A percentile compares a stretch with the other conserved stretches of the same genome.
Evolutionary conservation across 1,140 invertebrate genomes (phyloP).

Genomic region (Drosophila sechellia): DNA sequence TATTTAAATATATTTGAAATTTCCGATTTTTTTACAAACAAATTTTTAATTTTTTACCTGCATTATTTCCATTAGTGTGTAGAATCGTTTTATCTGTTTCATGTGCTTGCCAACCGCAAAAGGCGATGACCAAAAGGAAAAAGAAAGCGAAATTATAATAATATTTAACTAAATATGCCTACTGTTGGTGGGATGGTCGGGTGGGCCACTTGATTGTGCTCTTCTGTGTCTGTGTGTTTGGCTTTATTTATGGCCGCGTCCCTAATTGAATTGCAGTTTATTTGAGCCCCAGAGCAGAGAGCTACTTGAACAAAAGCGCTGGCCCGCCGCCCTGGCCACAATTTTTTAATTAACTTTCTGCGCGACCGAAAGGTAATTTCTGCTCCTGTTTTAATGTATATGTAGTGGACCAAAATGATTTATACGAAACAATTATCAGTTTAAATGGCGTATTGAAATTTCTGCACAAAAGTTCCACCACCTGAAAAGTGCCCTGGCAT

Average conservation of each 20-base stretch:
- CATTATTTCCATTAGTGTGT: conserved; percentile 4
- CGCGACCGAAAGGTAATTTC: conserved; percentile 58
- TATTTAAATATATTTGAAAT: too few species aligned
- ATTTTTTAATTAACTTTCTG: conserved; percentile 81
- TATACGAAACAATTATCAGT: conserved; percentile 79
- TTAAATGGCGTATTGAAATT: conserved; percentile 81
- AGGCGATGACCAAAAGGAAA: conserved; percentile 27
- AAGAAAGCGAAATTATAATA: conserved; percentile 71
- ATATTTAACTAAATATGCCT: conserved; percentile 78
- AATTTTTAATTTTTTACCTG: too few species aligned
- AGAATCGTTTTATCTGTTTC: conserved; percentile 54
- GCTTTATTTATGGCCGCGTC: conserved; percentile 72
- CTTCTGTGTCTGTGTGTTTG: conserved; percentile 18
- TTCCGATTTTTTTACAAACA: too few species aligned
- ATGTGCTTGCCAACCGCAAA: conserved; percentile 44
- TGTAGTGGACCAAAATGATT: conserved; percentile 58
- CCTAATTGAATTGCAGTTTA: conserved; percentile 83
- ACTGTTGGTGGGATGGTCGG: conserved; percentile 21
- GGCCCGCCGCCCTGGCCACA: conserved; percentile 50
- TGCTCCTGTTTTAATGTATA: conserved; percentile 7
- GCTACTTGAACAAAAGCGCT: conserved; percentile 76
- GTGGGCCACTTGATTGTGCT: conserved; percentile 2
- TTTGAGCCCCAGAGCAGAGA: conserved; percentile 46
- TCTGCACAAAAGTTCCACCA: conserved; percentile 60
- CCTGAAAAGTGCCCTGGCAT: conserved; percentile 39